A percentile compares a stretch with the other conserved stretches of the same genome.
These are phyloP conservation scores for Macaca mulatta DNA, from an alignment of 2,113 vertebrate genomes.

Conservation along the genomic window DNA sequence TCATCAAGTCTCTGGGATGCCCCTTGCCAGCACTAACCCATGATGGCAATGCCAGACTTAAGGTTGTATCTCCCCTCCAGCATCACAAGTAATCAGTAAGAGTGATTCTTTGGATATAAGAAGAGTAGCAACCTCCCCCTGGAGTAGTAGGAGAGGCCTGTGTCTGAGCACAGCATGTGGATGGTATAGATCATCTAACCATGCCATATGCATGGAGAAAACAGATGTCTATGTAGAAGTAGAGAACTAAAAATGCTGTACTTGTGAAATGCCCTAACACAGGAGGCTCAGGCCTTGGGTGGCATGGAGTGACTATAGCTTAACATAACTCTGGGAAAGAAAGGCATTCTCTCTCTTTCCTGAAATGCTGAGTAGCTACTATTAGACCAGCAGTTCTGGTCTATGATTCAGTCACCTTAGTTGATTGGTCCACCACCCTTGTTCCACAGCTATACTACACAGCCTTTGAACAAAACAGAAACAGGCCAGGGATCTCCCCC, in stretches of 20 bases:
- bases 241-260: not conserved
- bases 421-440: not conserved
- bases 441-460: not conserved
- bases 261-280: not conserved
- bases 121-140: not conserved
- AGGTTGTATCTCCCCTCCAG: not conserved
- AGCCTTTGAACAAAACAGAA: not conserved
- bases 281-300: not conserved
- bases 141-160: not conserved
- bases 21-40: too few relatives aligned
- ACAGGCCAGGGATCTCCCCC: too few relatives aligned
- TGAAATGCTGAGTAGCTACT: not conserved
- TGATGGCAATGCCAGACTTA: not conserved
- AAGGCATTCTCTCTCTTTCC: not conserved
- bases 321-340: not conserved
- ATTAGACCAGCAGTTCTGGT: not conserved
- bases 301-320: not conserved
- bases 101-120: not conserved
- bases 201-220: not conserved
- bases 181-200: not conserved
- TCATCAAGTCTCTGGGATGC: not conserved
- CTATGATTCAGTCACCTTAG: not conserved
- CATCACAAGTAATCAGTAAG: not conserved
- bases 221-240: not conserved
- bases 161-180: not conserved